Evolutionary conservation across 2,888 invertebrate species (phyloP), one percentile per base, ranked within the genome.

Genomic region (Criorhina ranunculi): DNA sequence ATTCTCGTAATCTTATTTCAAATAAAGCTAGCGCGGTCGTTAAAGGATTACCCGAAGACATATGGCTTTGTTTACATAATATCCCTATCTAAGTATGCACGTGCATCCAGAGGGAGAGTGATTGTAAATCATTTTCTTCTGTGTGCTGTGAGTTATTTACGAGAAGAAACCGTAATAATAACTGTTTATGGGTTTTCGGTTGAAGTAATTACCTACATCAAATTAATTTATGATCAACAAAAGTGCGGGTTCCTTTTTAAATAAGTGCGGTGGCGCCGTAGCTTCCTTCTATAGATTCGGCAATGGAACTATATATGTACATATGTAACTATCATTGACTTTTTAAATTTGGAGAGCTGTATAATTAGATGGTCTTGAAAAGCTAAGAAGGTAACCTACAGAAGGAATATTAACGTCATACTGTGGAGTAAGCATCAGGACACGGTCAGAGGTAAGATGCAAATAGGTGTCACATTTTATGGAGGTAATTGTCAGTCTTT

Each of bases 101-200:
- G 12, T 46, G 9, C 17, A 29, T 53, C 8, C 5, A n/a, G n/a
- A 19, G 9, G n/a, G 19, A 29, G 53, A 15, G 11, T 11, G 33
- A 12, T 55, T 53, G 73, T 53, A 53, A 73, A 62, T 62, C 24
- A 44, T 31, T 42, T 53, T n/a, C 42, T 46, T 64, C 46, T 55
- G 12, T 46, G 1, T 12, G 15, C 37, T 72, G 35, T 75, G 75
- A 75, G 75, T 64, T 64, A 53, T 75, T 75, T 75, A 75, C 29
- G 55, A 51, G 33, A 29, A 11, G 7, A 40, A 19, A 42, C 19
- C 35, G 46, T 42, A 33, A 44, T 55, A 73, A 57, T 44, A 46
- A 55, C 42, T 53, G 24, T 75, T 75, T 75, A 75, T 64, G 19
- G 70, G 40, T 35, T 35, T 29, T 33, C 12, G 35, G 46, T 37